A percentile compares a stretch with the other conserved stretches of the same genome.
Evolutionary conservation across 2,888 invertebrate genomes (phyloP).

Genomic region (Oscheius onirici): DNA sequence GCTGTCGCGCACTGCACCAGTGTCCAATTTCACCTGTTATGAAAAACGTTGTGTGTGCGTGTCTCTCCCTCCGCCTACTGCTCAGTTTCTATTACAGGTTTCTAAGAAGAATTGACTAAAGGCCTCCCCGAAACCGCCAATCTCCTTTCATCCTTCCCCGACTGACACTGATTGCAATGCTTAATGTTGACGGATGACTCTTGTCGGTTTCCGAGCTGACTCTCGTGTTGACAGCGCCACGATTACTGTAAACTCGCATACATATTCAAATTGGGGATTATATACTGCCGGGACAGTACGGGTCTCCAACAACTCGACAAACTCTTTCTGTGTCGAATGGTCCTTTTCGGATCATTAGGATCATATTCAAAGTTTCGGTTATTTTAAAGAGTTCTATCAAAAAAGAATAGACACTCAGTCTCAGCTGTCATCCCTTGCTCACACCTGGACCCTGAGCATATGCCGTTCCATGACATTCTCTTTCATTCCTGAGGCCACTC

Average conservation of each 20-base stretch:
- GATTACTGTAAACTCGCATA: not conserved
- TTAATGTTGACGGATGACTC: not conserved
- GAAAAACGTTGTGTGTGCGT: not conserved
- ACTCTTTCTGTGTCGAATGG: too few relatives aligned
- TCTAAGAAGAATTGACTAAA: too few relatives aligned
- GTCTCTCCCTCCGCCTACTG: not conserved
- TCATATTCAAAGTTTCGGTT: too few relatives aligned
- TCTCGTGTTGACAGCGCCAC: not conserved
- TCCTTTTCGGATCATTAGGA: too few relatives aligned
- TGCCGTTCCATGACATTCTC: conserved; percentile 23
- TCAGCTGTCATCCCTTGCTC: conserved; percentile 5
- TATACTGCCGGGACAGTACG: too few relatives aligned
- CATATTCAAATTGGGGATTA: too few relatives aligned
- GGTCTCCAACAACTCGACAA: too few relatives aligned
- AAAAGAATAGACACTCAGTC: too few relatives aligned
- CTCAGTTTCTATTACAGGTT: not conserved
- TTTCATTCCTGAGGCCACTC: not conserved
- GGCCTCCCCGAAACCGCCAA: not conserved
- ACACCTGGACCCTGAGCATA: conserved; percentile 18
- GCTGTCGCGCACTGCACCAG: not conserved
- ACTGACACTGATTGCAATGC: not conserved
- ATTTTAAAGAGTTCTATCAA: too few relatives aligned
- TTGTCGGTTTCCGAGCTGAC: not conserved
- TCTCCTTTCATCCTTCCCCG: not conserved
- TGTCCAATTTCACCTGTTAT: not conserved